These are phyloP conservation scores for Tricholaema leucomelas DNA, from an alignment of 2,113 vertebrate genomes.

Conservation along the genomic window DNA sequence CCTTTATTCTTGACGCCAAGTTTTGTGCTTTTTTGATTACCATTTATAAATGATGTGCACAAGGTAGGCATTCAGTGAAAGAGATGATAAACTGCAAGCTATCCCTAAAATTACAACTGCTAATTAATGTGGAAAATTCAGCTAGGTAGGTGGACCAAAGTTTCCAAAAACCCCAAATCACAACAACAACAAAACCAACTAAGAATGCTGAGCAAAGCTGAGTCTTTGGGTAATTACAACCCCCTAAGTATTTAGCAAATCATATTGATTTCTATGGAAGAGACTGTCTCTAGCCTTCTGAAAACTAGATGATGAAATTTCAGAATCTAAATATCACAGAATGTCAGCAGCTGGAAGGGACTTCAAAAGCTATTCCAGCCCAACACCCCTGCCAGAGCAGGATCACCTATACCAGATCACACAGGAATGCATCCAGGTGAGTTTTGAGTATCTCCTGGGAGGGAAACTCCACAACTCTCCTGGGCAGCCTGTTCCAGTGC, in stretches of 20 bases:
- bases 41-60: neutral
- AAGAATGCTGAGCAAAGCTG: neutral
- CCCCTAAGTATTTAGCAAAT: neutral
- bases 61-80: neutral
- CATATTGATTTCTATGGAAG: neutral
- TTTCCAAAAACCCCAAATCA: neutral
- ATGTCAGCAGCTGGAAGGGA: too few species aligned
- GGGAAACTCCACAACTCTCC: too few species aligned
- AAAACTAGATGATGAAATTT: neutral
- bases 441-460: too few species aligned
- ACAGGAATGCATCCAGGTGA: too few species aligned
- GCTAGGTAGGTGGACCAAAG: neutral
- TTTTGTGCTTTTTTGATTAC: neutral
- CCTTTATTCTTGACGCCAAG: neutral
- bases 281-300: neutral
- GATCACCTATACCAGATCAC: too few species aligned
- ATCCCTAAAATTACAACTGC: neutral
- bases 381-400: too few species aligned
- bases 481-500: too few species aligned
- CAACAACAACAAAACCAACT: neutral
- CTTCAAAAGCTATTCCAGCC: too few species aligned
- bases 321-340: neutral
- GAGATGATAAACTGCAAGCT: constrained; percentile 1
- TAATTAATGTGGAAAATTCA: neutral
- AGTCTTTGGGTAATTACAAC: neutral